These are phyloP conservation scores for Cyprinella venusta DNA, from an alignment of 2,797 vertebrate genomes.

Conservation along the genomic window DNA sequence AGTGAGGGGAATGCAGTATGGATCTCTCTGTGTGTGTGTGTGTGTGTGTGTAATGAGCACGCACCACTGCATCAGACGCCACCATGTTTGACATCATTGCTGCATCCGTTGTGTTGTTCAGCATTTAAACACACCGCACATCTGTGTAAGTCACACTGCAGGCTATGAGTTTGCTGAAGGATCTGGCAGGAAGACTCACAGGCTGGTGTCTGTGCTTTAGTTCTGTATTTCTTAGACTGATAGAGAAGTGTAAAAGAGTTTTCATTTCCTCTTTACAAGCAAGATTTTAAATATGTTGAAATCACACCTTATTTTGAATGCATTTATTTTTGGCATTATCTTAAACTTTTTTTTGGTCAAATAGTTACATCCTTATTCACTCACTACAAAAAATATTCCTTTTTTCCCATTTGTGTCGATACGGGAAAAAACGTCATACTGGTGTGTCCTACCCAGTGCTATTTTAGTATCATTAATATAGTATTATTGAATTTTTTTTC, in stretches of 20 bases:
- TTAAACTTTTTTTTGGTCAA: neutral
- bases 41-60: conserved; percentile 21
- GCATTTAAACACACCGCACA: neutral
- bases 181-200: neutral
- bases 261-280: neutral
- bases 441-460: no score
- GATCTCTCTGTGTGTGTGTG: neutral
- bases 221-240: neutral
- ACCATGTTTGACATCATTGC: neutral
- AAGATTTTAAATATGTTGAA: no score
- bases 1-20: conserved; percentile 11
- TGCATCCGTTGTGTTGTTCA: neutral
- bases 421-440: no score
- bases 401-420: neutral
- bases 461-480: no score
- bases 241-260: neutral
- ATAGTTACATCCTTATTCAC: neutral
- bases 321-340: neutral
- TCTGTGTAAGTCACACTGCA: neutral
- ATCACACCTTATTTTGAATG: no score
- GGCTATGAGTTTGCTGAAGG: neutral
- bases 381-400: neutral
- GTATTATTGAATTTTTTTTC: no score
- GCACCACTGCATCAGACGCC: neutral
- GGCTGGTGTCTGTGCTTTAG: neutral